Evolutionary conservation across 2,797 vertebrate species (phyloP), one percentile per base, ranked within the genome.

Genomic region (Danio jaintianensis): DNA sequence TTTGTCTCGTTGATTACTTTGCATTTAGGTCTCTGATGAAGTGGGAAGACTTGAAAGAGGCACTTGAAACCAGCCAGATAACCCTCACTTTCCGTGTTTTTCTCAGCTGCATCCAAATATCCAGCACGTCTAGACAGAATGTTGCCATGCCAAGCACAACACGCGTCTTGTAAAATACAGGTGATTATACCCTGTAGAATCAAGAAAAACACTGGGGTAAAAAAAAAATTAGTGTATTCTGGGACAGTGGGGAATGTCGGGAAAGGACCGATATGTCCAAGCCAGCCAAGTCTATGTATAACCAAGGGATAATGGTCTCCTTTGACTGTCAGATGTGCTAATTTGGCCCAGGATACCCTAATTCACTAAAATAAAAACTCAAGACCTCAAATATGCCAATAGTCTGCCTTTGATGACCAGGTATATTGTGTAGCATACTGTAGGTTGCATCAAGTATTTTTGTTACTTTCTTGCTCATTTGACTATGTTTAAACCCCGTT

Each of bases 11-110:
- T 88, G 87, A 87, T 84, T 81, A 29, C 3, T 85, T 83, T 82
- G 85, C 83, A 88, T 87, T 85, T 53, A 86, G 84, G 84, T 87
- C 85, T 91, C 85, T 85, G 84, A 85, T 84, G 79, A 73, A 78
- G 80, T 83, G 85, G 64, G 81, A 82, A 75, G 82, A 86, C 86
- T 81, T 87, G 48, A 83, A 85, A 84, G 83, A 87, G 92, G 93
- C 93, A 93, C 93, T 94, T 93, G 80, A 86, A 90, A 88, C 56
- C 80, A 81, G 88, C 87, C 88, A 82, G 73, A 88, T 55, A 87
- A 82, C 79, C 64, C 83, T 77, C 87, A 85, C 83, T 76, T 64
- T 79, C 18, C 59, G 53, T 64, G 42, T 79, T 82, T 81, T 83
- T 85, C 75, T 72, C 81, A 87, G 86, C 86, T 87, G 82, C 64